phyloP scores from a whole-genome alignment of 2,797 vertebrate genomes.

The Catamblyrhynchus diadema region DNA sequence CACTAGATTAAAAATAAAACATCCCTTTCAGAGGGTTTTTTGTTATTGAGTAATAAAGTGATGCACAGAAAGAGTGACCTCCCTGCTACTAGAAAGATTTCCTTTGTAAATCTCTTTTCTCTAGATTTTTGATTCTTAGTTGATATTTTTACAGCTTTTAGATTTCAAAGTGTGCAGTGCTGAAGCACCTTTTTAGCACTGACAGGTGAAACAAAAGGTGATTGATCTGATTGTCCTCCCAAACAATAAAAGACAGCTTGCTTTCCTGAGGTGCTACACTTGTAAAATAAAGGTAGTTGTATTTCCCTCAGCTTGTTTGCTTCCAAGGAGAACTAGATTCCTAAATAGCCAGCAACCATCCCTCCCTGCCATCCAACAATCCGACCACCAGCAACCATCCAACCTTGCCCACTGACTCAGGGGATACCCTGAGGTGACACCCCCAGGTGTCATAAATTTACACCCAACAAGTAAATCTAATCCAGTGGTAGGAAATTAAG shows the following conservation, averaged over 20 bases:
- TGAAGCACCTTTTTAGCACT: neutral
- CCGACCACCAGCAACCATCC: neutral
- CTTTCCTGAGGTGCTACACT: neutral
- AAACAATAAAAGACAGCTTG: neutral
- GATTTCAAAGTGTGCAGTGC: neutral
- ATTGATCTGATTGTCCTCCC: neutral
- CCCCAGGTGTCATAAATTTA: neutral
- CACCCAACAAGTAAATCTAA: neutral
- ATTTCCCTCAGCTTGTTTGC: neutral
- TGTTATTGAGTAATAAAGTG: neutral
- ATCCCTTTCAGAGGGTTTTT: accelerated
- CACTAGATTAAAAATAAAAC: neutral
- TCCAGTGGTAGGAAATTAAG: neutral
- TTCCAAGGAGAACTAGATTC: neutral
- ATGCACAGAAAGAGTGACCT: neutral
- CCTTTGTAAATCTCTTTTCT: neutral
- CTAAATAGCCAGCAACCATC: neutral
- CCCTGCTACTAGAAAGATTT: neutral
- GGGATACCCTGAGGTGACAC: too few relatives aligned
- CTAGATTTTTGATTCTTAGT: neutral
- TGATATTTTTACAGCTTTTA: neutral
- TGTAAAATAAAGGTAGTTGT: neutral
- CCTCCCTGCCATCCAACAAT: neutral
- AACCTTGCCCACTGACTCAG: neutral
- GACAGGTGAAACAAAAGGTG: neutral